Conservation (phyloP, 2,888 invertebrate genomes). For the Aethes cnicana region DNA sequence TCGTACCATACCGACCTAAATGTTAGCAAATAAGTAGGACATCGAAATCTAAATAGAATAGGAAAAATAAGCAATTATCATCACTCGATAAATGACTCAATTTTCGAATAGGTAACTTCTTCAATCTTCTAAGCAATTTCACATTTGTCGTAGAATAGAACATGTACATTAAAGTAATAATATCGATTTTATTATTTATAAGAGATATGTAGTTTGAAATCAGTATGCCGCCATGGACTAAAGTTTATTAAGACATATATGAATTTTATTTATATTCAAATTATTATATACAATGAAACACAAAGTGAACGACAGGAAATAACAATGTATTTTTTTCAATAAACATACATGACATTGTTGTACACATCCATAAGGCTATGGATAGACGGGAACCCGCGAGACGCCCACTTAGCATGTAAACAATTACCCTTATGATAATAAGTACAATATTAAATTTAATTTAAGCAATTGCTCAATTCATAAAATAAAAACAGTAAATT, state of each 20-base stretch:
- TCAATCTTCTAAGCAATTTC: slow-evolving; percentile 36
- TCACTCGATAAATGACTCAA: slow-evolving; percentile 15
- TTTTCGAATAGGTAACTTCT: slow-evolving; percentile 32
- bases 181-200: slow-evolving; percentile 78
- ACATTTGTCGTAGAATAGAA: slow-evolving; percentile 79
- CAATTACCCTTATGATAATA: slow-evolving; percentile 66
- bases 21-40: slow-evolving; percentile 57
- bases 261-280: slow-evolving; percentile 26
- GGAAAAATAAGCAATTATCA: slow-evolving; percentile 35
- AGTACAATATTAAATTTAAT: slow-evolving; percentile 67
- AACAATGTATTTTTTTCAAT: slow-evolving; percentile 24
- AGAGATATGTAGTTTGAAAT: slow-evolving; percentile 50
- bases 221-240: slow-evolving; percentile 46
- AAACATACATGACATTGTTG: slow-evolving; percentile 11
- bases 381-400: slow-evolving; percentile 7
- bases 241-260: slow-evolving; percentile 28
- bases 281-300: slow-evolving; percentile 30
- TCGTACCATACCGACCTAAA: slow-evolving; percentile 42
- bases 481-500: slow-evolving; percentile 37
- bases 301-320: slow-evolving; percentile 2
- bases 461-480: slow-evolving; percentile 79
- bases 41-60: slow-evolving; percentile 48
- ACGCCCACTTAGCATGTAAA: slow-evolving; percentile 41
- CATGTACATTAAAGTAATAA: slow-evolving; percentile 68
- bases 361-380: slow-evolving; percentile 24